phyloP scores from a whole-genome alignment of 2,113 vertebrate species.

The Acrocephalus arundinaceus region DNA sequence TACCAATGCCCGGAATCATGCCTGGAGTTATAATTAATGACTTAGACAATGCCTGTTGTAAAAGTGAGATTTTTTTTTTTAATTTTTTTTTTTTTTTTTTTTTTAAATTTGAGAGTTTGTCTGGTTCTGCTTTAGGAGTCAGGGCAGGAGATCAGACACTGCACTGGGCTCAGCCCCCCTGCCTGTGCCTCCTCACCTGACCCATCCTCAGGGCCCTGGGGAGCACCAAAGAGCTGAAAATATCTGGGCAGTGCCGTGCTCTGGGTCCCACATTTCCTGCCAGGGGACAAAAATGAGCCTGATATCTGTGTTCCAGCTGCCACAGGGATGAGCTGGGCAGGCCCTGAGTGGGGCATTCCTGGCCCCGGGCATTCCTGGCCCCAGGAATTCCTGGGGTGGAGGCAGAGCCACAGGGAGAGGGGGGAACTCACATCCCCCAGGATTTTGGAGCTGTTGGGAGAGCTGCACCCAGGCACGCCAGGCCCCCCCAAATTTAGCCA shows the following conservation, averaged over 20 bases:
- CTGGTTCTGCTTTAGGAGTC: neutral
- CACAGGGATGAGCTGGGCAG: neutral
- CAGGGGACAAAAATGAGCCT: neutral
- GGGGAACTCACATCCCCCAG: neutral
- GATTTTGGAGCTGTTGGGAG: neutral
- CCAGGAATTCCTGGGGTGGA: neutral
- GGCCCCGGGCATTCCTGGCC: neutral
- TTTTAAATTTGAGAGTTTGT: neutral
- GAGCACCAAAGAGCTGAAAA: neutral
- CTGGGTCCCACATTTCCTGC: neutral
- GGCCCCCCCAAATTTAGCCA: slow-evolving; percentile 38
- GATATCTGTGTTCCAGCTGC: neutral
- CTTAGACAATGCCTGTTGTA: neutral
- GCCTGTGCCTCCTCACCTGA: neutral
- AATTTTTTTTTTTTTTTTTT: neutral
- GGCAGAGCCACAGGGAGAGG: neutral
- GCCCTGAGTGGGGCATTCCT: neutral
- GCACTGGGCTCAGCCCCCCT: neutral
- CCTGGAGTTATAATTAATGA: neutral
- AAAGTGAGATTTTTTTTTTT: neutral
- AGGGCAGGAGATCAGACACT: neutral
- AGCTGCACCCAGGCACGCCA: neutral
- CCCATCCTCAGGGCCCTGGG: neutral
- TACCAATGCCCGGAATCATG: neutral
- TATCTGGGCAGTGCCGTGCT: neutral